Percentiles rank a stretch among this genome's conserved stretches.
phyloP scores from a whole-genome alignment of 23 tunicate genomes.

The Diplosoma virens region DNA sequence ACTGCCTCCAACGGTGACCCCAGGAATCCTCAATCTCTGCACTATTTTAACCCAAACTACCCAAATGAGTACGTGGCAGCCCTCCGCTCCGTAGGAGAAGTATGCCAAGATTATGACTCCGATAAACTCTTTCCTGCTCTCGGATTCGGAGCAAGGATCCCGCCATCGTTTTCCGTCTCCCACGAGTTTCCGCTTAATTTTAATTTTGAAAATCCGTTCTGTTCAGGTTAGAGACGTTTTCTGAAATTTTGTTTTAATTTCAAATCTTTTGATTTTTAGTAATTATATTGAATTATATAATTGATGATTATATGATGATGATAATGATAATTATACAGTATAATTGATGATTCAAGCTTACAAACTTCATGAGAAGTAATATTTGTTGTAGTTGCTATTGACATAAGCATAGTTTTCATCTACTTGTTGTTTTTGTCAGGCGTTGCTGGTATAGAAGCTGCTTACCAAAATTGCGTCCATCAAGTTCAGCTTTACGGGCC shows the following conservation, averaged over 20 bases:
- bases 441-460: constrained; percentile 54
- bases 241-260: not conserved
- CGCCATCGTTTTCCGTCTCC: constrained; percentile 35
- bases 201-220: constrained; percentile 70
- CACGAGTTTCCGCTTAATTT: constrained; percentile 86
- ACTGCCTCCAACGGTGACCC: constrained; percentile 95
- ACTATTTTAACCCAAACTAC: constrained; percentile 46
- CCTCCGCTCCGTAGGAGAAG: constrained; percentile 63
- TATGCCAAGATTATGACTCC: constrained; percentile 81
- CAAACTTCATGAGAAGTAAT: no score
- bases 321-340: no score
- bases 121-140: constrained; percentile 83
- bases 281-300: no score
- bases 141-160: constrained; percentile 86
- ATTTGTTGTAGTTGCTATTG: no score
- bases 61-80: constrained; percentile 73
- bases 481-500: constrained; percentile 67
- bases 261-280: no score
- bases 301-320: no score
- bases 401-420: not conserved
- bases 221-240: constrained; percentile 35
- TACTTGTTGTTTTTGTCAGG: constrained; percentile 20
- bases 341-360: no score
- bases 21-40: constrained; percentile 52
- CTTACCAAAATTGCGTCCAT: constrained; percentile 48